Percentiles rank a stretch among this genome's conserved stretches.
phyloP scores from a whole-genome alignment of 35 echinoderm and acorn worm genomes.

The Anneissia japonica region DNA sequence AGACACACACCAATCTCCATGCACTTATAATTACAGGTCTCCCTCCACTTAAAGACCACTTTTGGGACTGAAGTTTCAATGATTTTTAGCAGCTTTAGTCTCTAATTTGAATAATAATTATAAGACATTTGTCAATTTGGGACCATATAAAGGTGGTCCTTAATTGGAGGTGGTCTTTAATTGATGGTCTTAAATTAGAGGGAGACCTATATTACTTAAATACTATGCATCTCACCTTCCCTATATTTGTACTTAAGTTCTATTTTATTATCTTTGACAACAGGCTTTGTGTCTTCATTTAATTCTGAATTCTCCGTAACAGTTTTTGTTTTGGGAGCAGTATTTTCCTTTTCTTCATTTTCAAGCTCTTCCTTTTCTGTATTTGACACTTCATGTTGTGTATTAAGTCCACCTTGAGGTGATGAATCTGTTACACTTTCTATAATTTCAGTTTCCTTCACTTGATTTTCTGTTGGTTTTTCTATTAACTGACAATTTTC shows the following conservation, averaged over 20 bases:
- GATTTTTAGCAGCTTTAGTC: too few relatives aligned
- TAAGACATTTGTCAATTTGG: too few relatives aligned
- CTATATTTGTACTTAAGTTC: slow-evolving; percentile 97
- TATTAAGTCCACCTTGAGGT: not conserved
- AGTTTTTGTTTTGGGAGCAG: not conserved
- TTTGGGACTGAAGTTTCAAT: too few relatives aligned
- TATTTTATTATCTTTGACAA: slow-evolving; percentile 83
- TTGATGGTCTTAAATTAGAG: too few relatives aligned
- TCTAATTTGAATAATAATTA: too few relatives aligned
- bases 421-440: not conserved
- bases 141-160: too few relatives aligned
- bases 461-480: not conserved
- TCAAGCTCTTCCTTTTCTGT: not conserved
- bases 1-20: too few relatives aligned
- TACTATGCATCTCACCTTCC: slow-evolving; percentile 75
- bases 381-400: not conserved
- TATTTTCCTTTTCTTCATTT: not conserved
- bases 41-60: too few relatives aligned
- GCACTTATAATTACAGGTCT: too few relatives aligned
- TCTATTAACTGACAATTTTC: not conserved
- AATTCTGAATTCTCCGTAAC: slow-evolving; percentile 69
- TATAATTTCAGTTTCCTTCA: not conserved
- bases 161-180: too few relatives aligned
- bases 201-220: too few relatives aligned
- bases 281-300: slow-evolving; percentile 63